These are phyloP conservation scores for Phoxinus dragarum DNA, from an alignment of 2,797 vertebrate genomes.

Conservation along the genomic window DNA sequence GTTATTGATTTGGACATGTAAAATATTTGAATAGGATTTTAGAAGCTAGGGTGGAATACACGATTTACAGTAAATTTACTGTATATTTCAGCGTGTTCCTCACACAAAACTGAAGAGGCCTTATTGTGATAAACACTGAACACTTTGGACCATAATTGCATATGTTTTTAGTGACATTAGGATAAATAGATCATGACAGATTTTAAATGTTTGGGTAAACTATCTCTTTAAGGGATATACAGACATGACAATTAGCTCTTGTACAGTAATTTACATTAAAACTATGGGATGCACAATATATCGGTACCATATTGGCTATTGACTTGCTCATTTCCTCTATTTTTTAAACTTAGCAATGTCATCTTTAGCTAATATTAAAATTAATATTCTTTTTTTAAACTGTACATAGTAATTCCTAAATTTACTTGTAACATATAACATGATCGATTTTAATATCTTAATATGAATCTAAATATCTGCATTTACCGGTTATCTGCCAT, in stretches of 20 bases:
- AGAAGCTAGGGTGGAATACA: not conserved
- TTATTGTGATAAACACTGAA: not conserved
- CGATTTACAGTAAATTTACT: not conserved
- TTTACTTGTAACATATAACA: not conserved
- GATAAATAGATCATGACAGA: not conserved
- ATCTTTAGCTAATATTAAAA: not conserved
- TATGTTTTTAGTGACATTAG: not conserved
- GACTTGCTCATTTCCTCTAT: not conserved
- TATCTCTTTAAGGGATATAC: not conserved
- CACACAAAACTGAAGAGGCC: not conserved
- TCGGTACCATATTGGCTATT: not conserved
- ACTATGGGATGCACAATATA: not conserved
- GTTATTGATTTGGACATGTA: not conserved
- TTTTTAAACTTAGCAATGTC: not conserved
- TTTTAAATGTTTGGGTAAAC: not conserved
- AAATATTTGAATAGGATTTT: not conserved
- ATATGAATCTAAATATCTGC: not conserved
- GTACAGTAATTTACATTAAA: not conserved
- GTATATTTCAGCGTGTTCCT: not conserved
- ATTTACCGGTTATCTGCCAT: not conserved
- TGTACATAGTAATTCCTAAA: not conserved
- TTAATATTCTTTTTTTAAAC: not conserved
- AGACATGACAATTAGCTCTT: not conserved
- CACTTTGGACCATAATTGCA: not conserved
- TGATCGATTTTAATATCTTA: not conserved